Conservation (phyloP, 2,888 invertebrate species). For the Ophioninae sp. region DNA sequence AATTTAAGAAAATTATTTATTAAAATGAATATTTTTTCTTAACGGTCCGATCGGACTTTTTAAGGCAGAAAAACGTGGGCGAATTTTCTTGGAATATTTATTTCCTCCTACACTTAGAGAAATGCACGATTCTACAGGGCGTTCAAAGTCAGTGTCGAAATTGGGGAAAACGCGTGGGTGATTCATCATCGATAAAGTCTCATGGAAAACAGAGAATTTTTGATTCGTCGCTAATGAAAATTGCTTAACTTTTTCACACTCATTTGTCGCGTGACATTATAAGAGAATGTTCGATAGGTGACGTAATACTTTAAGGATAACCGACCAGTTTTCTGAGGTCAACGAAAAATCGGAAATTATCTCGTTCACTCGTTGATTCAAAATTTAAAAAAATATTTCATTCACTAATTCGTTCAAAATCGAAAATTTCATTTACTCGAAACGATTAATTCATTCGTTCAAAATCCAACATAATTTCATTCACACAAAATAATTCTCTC, state of each 20-base stretch:
- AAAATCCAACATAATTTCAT: no score
- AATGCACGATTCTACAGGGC: neutral
- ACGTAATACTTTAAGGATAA: neutral
- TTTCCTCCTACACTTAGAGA: neutral
- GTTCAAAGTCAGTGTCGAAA: neutral
- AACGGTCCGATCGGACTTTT: conserved; percentile 52
- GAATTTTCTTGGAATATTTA: conserved; percentile 27
- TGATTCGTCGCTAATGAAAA: neutral
- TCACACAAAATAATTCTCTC: no score
- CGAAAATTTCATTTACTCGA: no score
- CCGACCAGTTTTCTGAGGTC: neutral
- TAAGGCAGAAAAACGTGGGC: conserved; percentile 59
- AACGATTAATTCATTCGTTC: no score
- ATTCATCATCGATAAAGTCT: neutral
- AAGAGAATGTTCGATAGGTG: neutral
- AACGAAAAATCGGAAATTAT: neutral
- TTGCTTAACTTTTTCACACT: neutral
- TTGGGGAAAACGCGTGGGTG: neutral
- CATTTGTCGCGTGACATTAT: neutral
- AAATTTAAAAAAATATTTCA: no score
- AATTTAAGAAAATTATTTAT: no score
- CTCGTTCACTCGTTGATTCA: no score
- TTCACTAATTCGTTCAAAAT: no score
- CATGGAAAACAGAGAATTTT: neutral
- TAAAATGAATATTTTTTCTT: neutral